Conservation (phyloP, 2,113 vertebrate genomes). For the human region DNA sequence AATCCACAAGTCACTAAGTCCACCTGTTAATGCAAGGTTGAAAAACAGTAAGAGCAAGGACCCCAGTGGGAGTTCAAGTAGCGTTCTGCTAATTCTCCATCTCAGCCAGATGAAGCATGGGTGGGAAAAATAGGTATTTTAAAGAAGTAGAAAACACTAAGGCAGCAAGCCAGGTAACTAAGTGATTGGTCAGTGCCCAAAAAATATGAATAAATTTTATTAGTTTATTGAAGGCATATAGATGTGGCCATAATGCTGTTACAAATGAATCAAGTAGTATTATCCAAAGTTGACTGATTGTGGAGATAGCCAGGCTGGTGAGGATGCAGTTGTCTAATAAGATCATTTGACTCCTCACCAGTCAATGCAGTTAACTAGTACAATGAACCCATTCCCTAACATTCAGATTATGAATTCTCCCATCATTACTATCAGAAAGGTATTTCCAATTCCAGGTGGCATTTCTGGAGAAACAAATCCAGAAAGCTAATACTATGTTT, state of each 20-base stretch:
- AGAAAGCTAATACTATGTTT: neutral
- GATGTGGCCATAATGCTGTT: neutral
- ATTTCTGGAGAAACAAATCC: neutral
- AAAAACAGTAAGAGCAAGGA: neutral
- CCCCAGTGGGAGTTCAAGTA: neutral
- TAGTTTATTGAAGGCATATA: neutral
- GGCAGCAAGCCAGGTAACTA: neutral
- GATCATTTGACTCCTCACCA: neutral
- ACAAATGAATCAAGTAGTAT: neutral
- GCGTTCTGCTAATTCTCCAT: neutral
- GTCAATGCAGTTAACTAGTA: neutral
- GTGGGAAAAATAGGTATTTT: constrained; percentile 12
- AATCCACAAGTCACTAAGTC: rapidly evolving
- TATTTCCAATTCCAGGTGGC: neutral
- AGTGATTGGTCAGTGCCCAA: neutral
- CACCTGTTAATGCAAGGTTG: neutral
- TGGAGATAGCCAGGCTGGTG: neutral
- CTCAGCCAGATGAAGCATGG: constrained; percentile 36
- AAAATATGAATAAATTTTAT: rapidly evolving
- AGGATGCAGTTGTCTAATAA: neutral
- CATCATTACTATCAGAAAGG: neutral
- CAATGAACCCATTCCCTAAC: neutral
- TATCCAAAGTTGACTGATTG: constrained; percentile 1
- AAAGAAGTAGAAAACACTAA: constrained; percentile 50
- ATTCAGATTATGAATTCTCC: neutral